Percentiles rank a stretch among this genome's conserved stretches.
Evolutionary conservation across 2,113 vertebrate genomes (phyloP).

Genomic region (Ophiodon elongatus): DNA sequence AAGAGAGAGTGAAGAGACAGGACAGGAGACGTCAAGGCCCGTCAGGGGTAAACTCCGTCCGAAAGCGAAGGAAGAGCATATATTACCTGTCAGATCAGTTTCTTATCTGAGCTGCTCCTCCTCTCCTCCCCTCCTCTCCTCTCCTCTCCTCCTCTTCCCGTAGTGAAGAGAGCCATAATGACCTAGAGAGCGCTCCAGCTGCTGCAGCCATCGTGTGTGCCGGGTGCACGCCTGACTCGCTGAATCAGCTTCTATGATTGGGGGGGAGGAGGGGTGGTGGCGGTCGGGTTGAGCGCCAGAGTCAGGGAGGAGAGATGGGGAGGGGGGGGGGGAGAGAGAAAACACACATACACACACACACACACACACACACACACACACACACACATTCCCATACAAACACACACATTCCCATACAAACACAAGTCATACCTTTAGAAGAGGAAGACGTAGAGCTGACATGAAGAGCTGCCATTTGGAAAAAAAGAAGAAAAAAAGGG

Average conservation of each 20-base stretch:
- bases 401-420: constrained; percentile 74
- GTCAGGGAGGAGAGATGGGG: constrained; percentile 66
- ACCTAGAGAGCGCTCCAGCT: constrained; percentile 92
- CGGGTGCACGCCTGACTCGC: constrained; percentile 88
- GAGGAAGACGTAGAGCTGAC: constrained; percentile 78
- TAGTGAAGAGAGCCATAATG: constrained; percentile 89
- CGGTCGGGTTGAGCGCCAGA: constrained; percentile 71
- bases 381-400: constrained; percentile 70
- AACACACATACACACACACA: constrained; percentile 64
- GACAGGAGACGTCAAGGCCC: constrained; percentile 77
- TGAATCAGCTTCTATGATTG: constrained; percentile 93
- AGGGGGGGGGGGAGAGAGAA: constrained; percentile 65
- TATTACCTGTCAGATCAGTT: constrained; percentile 91
- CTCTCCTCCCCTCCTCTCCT: constrained; percentile 73
- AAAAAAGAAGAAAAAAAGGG: constrained; percentile 6
- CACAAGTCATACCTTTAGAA: constrained; percentile 88
- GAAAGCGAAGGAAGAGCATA: constrained; percentile 78
- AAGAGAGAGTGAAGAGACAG: constrained; percentile 62
- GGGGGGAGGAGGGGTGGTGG: constrained; percentile 71
- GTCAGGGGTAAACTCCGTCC: constrained; percentile 81
- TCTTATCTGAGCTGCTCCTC: constrained; percentile 82
- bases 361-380: too few relatives aligned
- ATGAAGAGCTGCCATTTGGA: constrained; percentile 71
- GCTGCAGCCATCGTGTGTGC: constrained; percentile 91
- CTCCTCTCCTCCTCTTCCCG: constrained; percentile 83